Conservation (phyloP, 2,113 vertebrate species). For the Dipodomys spectabilis region DNA sequence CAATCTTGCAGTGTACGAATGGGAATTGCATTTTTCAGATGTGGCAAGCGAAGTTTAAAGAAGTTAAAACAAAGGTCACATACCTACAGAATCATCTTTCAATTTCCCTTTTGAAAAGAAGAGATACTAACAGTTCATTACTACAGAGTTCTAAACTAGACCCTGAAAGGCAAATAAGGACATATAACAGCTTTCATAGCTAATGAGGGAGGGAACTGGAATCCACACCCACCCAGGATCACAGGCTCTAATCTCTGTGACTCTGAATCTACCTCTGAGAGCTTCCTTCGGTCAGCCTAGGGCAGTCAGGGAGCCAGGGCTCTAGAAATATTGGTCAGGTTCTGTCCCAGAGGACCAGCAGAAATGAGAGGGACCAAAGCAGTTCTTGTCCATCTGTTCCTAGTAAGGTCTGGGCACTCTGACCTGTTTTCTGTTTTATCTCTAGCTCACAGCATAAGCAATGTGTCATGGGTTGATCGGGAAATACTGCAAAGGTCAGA, state of each 20-base stretch:
- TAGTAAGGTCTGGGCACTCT: not conserved
- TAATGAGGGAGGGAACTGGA: not conserved
- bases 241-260: fast-evolving
- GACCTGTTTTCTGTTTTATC: constrained; percentile 33
- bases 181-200: not conserved
- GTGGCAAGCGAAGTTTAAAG: not conserved
- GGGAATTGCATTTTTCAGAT: not conserved
- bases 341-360: not conserved
- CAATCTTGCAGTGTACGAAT: not conserved
- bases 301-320: not conserved
- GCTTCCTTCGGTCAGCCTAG: not conserved
- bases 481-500: constrained; percentile 48
- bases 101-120: not conserved
- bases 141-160: not conserved
- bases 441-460: not conserved
- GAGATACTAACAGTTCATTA: not conserved
- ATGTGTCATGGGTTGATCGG: constrained; percentile 1
- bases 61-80: not conserved
- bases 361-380: not conserved
- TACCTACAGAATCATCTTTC: not conserved
- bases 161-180: not conserved
- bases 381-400: not conserved
- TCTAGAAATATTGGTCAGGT: not conserved
- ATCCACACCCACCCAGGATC: not conserved
- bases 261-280: not conserved